A percentile compares a stretch with the other conserved stretches of the same genome.
Conservation (phyloP, 2,797 vertebrate species). For the Staurois parvus region DNA sequence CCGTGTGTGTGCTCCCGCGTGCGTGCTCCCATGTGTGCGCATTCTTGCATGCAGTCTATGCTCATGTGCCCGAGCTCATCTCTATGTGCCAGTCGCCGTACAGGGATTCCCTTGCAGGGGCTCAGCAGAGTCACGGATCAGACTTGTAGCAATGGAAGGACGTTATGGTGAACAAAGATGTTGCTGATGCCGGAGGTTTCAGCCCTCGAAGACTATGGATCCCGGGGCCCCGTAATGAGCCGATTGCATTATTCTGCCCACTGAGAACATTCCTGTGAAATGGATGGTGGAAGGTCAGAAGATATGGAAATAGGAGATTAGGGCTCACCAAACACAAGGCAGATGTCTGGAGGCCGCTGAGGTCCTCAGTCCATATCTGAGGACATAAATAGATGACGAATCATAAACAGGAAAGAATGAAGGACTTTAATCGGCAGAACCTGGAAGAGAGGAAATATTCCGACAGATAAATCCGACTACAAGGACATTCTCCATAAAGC, state of each 20-base stretch:
- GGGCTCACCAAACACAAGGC: conserved; percentile 13
- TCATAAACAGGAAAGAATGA: conserved; percentile 41
- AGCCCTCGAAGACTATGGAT: neutral
- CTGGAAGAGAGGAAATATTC: conserved; percentile 29
- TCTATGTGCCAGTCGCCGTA: no score
- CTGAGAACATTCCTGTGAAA: neutral
- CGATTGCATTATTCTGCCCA: neutral
- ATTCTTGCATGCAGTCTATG: no score
- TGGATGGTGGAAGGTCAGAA: neutral
- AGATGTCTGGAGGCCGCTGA: conserved; percentile 17
- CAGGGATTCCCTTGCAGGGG: neutral
- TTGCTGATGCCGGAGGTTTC: no score
- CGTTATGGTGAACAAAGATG: no score
- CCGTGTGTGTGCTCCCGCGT: no score
- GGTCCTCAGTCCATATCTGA: conserved; percentile 40
- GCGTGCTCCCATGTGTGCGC: no score
- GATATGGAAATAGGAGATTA: conserved; percentile 25
- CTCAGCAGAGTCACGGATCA: neutral
- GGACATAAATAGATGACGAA: conserved; percentile 36
- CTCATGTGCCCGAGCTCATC: no score
- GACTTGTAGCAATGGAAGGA: neutral
- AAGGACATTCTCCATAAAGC: neutral
- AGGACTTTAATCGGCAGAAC: conserved; percentile 3
- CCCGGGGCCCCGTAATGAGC: neutral
- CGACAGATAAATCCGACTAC: neutral